Conservation (phyloP, 1,140 invertebrate species). For the Euwallacea similis region DNA sequence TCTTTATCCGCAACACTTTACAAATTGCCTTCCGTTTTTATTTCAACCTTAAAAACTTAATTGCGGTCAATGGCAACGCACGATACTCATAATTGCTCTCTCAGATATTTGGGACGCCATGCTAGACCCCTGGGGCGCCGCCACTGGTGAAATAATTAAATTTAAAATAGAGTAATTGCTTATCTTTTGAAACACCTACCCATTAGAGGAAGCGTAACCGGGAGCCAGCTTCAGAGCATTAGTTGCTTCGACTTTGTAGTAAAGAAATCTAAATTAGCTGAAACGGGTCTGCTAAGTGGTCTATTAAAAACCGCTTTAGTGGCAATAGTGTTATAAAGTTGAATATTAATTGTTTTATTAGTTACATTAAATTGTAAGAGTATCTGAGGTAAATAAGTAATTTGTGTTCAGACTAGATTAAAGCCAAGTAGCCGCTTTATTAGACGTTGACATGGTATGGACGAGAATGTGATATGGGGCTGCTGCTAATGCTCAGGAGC, state of each 20-base stretch:
- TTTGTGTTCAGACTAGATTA: slow-evolving; percentile 16
- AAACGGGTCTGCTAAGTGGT: slow-evolving; percentile 18
- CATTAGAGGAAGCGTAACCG: slow-evolving; percentile 17
- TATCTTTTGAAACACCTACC: slow-evolving; percentile 20
- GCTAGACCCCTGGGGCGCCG: background rate
- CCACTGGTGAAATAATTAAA: background rate
- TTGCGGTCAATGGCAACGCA: too few species aligned
- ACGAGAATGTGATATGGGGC: too few species aligned
- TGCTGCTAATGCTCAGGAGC: too few species aligned
- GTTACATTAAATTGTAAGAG: slow-evolving; percentile 1
- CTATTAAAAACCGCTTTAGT: slow-evolving; percentile 22
- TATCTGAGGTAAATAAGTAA: slow-evolving; percentile 12
- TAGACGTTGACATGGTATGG: background rate
- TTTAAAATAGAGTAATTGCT: background rate
- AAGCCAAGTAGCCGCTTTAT: slow-evolving; percentile 16
- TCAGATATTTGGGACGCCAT: too few species aligned
- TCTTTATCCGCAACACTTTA: slow-evolving; percentile 7
- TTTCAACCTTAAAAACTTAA: background rate
- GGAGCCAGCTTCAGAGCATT: slow-evolving; percentile 3
- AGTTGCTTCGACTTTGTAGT: background rate
- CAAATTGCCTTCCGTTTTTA: slow-evolving; percentile 9
- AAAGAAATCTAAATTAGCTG: slow-evolving; percentile 14
- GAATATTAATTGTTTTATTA: slow-evolving; percentile 26
- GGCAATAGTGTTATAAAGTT: slow-evolving; percentile 14
- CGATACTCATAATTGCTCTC: too few species aligned